phyloP scores from a whole-genome alignment of 2,113 vertebrate species.

The Channa argus region DNA sequence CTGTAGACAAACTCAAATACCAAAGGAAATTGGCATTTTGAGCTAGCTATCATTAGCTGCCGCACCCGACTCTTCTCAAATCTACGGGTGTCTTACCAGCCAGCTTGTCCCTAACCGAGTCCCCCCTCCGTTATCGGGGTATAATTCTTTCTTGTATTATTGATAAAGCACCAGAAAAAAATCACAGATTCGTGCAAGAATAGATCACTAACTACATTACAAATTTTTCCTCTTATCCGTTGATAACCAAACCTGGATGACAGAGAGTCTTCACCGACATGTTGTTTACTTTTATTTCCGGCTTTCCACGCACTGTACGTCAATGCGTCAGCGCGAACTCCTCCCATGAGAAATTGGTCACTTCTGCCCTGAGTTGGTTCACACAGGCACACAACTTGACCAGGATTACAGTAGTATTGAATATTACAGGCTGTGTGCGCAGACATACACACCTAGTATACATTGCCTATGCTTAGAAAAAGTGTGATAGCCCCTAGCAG shows the following conservation, averaged over 20 bases:
- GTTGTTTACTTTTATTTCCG: conserved; percentile 77
- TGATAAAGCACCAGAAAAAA: background rate
- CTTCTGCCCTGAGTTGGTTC: background rate
- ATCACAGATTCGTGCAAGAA: background rate
- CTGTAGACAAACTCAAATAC: conserved; percentile 39
- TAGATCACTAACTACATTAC: conserved; percentile 11
- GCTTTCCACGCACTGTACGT: conserved; percentile 33
- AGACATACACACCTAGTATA: no score
- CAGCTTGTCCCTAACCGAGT: conserved; percentile 23
- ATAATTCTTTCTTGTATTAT: conserved; percentile 7
- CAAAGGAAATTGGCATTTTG: conserved; percentile 23
- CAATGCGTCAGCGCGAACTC: conserved; percentile 15
- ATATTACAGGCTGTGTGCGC: no score
- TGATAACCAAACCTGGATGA: no score
- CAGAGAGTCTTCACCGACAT: no score
- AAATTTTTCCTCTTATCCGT: conserved; percentile 34
- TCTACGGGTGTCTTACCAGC: conserved; percentile 46
- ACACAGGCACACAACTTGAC: background rate
- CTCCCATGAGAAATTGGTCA: accelerated
- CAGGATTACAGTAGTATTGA: no score
- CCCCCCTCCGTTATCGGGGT: conserved; percentile 13
- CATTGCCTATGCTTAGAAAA: no score
- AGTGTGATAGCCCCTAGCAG: no score
- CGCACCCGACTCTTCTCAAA: conserved; percentile 21
- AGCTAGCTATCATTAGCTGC: conserved; percentile 54